Evolutionary conservation across 2,888 invertebrate species (phyloP), one percentile per base, ranked within the genome.

Genomic region (Hoplodrina blanda): DNA sequence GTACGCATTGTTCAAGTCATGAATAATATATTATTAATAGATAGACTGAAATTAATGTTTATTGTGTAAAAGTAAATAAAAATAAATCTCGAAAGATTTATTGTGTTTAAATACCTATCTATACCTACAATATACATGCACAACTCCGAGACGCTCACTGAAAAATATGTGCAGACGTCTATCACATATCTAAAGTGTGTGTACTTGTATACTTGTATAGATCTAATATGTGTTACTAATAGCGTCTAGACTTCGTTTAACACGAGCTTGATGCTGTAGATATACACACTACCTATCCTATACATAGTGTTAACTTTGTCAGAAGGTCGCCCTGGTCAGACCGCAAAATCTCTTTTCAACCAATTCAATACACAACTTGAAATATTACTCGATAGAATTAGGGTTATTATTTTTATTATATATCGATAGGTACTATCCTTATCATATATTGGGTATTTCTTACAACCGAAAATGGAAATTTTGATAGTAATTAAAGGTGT

Each of bases 241-340:
- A 84, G 80, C 75, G 90, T 89, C 89, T 89, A 89, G 89, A 89
- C 89, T 89, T 83, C 84, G 84, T 87, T 88, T 89, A 88, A 86
- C 85, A 85, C 81, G 77, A 74, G 61, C 78, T 75, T 81, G 78
- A 85, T 82, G 80, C 80, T 77, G 76, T 80, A 83, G 76, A 80
- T 80, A 85, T 78, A 78, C 78, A 80, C 66, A 73, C 62, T 19
- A 53, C 30, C 59, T 69, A 66, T 44, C 44, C 59, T 77, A 70
- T 72, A 75, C 62, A 63, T 55, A 82, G 70, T 78, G 73, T 70
- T 82, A 80, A 85, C 80, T 82, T 87, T 82, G 62, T 41, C 60
- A 78, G 73, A 85, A 87, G 87, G 87, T 82, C 80, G 57, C 53
- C 15, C 46, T 62, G 81, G 78, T 85, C 78, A 77, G 54, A 33